phyloP scores from a whole-genome alignment of 2,113 vertebrate species.

The Sclerurus mexicanus region DNA sequence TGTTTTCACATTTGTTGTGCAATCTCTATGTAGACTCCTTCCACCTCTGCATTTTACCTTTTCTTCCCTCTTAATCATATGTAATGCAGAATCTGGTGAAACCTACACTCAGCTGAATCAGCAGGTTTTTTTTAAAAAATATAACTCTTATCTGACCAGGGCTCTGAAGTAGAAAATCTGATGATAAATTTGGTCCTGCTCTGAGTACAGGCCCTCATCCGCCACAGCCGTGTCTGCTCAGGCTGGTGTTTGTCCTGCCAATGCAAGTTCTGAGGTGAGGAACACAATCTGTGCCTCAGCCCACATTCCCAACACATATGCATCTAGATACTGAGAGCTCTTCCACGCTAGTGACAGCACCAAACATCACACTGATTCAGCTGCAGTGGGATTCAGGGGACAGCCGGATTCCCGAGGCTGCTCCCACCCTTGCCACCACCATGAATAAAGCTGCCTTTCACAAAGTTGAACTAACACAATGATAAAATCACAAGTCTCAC shows the following conservation, averaged over 20 bases:
- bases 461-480: background rate
- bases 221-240: background rate
- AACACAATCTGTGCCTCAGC: constrained; percentile 43
- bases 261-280: constrained; percentile 18
- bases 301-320: background rate
- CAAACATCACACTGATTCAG: background rate
- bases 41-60: background rate
- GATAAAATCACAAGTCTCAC: background rate
- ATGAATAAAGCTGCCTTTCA: background rate
- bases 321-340: background rate
- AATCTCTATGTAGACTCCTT: background rate
- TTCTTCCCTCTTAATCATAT: background rate
- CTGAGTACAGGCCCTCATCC: background rate
- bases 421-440: background rate
- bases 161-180: background rate
- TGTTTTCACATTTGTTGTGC: background rate
- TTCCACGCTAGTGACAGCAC: background rate
- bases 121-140: background rate
- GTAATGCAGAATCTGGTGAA: background rate
- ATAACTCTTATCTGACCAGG: background rate
- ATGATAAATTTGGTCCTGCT: background rate
- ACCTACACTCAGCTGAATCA: background rate
- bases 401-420: background rate
- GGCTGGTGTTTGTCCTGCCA: constrained; percentile 49
- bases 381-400: background rate